Evolutionary conservation across 2,888 invertebrate species (phyloP), one percentile per base, ranked within the genome.

Genomic region (Noctua janthe): DNA sequence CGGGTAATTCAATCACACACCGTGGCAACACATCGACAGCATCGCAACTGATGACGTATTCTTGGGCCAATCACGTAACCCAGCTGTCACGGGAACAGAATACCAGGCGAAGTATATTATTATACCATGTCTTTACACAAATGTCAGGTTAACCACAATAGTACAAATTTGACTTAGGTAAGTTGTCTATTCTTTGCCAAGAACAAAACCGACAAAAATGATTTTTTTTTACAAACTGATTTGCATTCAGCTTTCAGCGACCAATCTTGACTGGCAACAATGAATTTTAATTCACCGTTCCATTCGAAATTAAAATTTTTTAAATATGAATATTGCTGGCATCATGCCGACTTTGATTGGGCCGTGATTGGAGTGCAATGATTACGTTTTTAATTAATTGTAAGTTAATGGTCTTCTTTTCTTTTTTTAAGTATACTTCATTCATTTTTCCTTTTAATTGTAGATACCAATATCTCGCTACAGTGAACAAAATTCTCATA

Each of bases 271-370:
- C 67, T 69, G n/a, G n/a, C n/a, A 69, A 51, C 74, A 80, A 59
- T 73, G 29, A 73, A 73, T 81, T 69, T 80, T 43, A 67, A 80
- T 81, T 59, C 20, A 15, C 51, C n/a, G 51, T 51, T 74, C 35
- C 67, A 73, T 73, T 81, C 59, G 51, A 81, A 69, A 73, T 80
- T 80, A 35, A 71, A 80, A 39, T 80, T 51, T 51, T 39, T 23
- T 20, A 29, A 80, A 64, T 69, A 69, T 74, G 51, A 59, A 23
- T 35, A 67, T 56, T 54, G 43, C 59, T 80, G 67, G 51, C 82
- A 13, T 74, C 67, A 13, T 20, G 67, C 67, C 81, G 43, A 54
- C 67, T 51, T 35, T 62, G 35, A 81, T 81, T 69, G 74, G 81
- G 51, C 39, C 35, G 39, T 66, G 39, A 66, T 66, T 66, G 66